A percentile compares a stretch with the other conserved stretches of the same genome.
Evolutionary conservation across 2,113 vertebrate species (phyloP).

Genomic region (Oenanthe melanoleuca): DNA sequence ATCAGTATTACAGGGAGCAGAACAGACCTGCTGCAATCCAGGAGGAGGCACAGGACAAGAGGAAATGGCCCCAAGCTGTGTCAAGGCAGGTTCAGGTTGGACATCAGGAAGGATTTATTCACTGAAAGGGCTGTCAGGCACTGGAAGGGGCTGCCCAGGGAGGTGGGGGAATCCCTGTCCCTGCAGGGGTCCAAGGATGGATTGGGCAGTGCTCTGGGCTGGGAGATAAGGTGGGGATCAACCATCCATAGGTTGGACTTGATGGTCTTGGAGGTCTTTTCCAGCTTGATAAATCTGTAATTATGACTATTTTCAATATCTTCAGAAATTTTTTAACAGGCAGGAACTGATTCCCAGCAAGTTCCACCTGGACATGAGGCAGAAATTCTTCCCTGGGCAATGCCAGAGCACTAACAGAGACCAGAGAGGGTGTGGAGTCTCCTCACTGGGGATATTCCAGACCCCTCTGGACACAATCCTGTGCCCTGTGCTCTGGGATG

Average conservation of each 20-base stretch:
- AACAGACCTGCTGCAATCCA: not conserved
- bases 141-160: not conserved
- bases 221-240: not conserved
- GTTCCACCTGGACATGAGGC: not conserved
- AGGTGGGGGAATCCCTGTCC: too few species aligned
- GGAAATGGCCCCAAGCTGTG: not conserved
- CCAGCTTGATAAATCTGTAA: not conserved
- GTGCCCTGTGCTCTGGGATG: not conserved
- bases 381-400: not conserved
- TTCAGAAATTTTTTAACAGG: not conserved
- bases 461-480: not conserved
- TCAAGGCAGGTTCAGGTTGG: not conserved
- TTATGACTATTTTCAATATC: not conserved
- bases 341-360: not conserved
- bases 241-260: accelerated
- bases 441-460: not conserved
- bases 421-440: not conserved
- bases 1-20: not conserved
- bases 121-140: not conserved
- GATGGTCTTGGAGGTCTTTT: not conserved
- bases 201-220: not conserved
- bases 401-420: accelerated
- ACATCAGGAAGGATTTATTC: not conserved
- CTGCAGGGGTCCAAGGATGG: not conserved
- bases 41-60: not conserved